These are phyloP conservation scores for Carterocephalus palaemon DNA, from an alignment of 2,888 invertebrate genomes.

Conservation along the genomic window DNA sequence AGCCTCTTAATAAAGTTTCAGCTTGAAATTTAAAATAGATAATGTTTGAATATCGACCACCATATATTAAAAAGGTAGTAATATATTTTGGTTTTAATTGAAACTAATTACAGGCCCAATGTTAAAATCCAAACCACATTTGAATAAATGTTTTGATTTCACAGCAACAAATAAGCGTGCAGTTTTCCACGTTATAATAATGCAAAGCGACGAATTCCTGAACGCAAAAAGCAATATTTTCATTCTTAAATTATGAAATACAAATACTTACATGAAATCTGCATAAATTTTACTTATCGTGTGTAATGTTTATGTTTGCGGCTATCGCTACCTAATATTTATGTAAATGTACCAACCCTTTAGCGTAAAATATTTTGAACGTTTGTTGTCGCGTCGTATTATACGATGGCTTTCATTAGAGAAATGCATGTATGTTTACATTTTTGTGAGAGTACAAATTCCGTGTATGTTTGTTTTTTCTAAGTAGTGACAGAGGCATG, in stretches of 20 bases:
- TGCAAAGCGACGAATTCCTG: conserved; percentile 34
- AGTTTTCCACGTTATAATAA: conserved; percentile 25
- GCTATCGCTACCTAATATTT: conserved; percentile 59
- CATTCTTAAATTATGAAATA: conserved; percentile 47
- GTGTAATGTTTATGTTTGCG: conserved; percentile 68
- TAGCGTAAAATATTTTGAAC: conserved; percentile 66
- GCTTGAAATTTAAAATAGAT: too few species aligned
- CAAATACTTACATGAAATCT: conserved; percentile 53
- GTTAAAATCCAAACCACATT: neutral
- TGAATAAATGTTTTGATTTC: conserved; percentile 9
- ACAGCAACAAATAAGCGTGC: conserved; percentile 11
- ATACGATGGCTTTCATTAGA: conserved; percentile 59
- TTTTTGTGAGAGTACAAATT: neutral
- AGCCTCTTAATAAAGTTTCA: too few species aligned
- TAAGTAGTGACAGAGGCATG: too few species aligned
- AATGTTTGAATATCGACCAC: too few species aligned
- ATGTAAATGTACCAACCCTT: conserved; percentile 67
- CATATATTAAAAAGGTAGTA: too few species aligned
- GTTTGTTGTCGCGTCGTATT: conserved; percentile 58
- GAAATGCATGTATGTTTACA: conserved; percentile 48
- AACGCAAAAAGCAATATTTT: conserved; percentile 35
- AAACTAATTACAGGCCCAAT: neutral
- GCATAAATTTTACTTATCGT: conserved; percentile 70
- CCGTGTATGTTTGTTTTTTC: conserved; percentile 7
- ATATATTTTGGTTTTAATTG: too few species aligned